Base-by-base conservation (phyloP, 2,113 vertebrate genomes). In the Pedetes capensis region DNA sequence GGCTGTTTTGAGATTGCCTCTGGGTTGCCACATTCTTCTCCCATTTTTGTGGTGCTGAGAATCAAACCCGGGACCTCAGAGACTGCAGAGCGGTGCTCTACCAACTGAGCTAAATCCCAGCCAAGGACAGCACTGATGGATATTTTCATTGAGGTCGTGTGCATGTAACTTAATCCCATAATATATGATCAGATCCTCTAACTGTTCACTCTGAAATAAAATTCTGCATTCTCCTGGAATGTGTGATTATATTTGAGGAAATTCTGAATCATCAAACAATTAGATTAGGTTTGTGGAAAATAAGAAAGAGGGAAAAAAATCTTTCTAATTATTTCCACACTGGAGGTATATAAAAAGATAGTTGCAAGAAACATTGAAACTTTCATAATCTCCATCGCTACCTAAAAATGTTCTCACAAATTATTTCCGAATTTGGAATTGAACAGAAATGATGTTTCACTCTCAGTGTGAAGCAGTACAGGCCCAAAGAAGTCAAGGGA, bases 391-490 rank as follows among this genome's bases (percentile, higher is more conserved):
- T 68, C 37, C 13, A 78, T 61, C 8, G 22, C n/a, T n/a, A 69
- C 42, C 47, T 91, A 37, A 87, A 89, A 86, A n/a, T 27, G 55
- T 39, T 76, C 59, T 96, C 32, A 64, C 16, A 63, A 17, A 14
- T 74, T 94, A 69, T 69, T 49, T 96, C 68, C 68, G 69, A 69
- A 74, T 75, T 79, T 85, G 34, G 20, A 93, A 83, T 68, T 27
- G 17, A 72, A 63, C 17, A 80, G 63, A n/a, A 91, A 80, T 2
- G 16, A 61, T 25, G 89, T 93, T 27, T 89, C 83, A 59, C 17
- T 44, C 53, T 37, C 53, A 37, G 49, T 42, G 51, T 23, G 44
- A 91, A 91, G 69, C 87, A 37, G 66, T 57, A 27, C n/a, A 68
- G 42, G 57, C 29, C 49, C 32, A 57, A 68, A 82, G 37, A 71